Evolutionary conservation across 2,113 vertebrate species (phyloP), one percentile per base, ranked within the genome.

Genomic region (Neoarius graeffei): DNA sequence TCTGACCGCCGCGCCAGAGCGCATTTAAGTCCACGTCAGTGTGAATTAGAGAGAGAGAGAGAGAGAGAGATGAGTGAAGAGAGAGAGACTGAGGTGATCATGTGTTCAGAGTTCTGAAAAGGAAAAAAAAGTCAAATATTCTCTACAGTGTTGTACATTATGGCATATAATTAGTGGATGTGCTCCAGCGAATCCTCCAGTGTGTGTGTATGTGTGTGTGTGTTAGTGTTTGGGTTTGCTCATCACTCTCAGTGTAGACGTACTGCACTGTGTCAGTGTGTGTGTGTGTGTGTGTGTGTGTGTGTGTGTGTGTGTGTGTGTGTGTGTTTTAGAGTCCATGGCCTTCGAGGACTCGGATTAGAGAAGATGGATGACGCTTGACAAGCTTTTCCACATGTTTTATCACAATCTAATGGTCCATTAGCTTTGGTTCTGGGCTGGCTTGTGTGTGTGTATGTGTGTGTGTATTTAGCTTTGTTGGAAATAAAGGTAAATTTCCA

Each of bases 11-110:
- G 88, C 94, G 94, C 95, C 91, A 88, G 90, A 93, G 94, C 93
- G 94, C 94, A 94, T 95, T 95, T 92, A 94, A 94, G 95, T 96
- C 94, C 92, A 93, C 89, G 81, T 81, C 91, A 92, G 92, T 87
- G 88, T 91, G 73, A 81, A 76, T 9, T 19, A 23, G 74, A 88
- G 90, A 85, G 84, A 89, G 86, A 91, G 86, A 80, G 90, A 56
- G 20, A 77, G 9, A 52, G 6, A 9, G 35, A 74, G 35, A 15
- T 71, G 71, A 74, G 71, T 14, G 13, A 82, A 88, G 71, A 82
- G 85, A 82, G 85, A 86, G 90, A 93, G 92, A 93, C 92, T 93
- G 79, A 81, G 80, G 81, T 87, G 86, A 87, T 54, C n/a, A 57
- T 23, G 17, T 76, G 86, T 87, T 87, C 81, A 87, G 42, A 42